A percentile compares a stretch with the other conserved stretches of the same genome.
Conservation (phyloP, 2,888 invertebrate genomes). For the Heliconius cydno region DNA sequence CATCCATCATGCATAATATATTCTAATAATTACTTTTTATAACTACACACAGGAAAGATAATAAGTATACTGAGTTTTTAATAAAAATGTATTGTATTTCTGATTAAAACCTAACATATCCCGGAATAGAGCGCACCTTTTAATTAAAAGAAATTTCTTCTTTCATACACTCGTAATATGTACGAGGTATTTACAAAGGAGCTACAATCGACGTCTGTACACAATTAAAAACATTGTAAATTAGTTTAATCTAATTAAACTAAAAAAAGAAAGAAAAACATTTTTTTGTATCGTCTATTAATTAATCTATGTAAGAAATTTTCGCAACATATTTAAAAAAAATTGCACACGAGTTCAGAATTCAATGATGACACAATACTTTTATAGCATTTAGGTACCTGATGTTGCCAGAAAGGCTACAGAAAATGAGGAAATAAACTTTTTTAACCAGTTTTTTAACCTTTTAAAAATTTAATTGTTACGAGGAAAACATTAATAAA, state of each 20-base stretch:
- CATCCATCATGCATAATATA: neutral
- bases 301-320: no score
- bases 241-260: neutral
- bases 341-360: no score
- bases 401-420: no score
- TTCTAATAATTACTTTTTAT: neutral
- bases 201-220: slow-evolving; percentile 9
- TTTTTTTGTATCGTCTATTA: no score
- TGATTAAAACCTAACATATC: slow-evolving; percentile 33
- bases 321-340: no score
- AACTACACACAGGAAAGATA: slow-evolving; percentile 14
- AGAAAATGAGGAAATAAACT: no score
- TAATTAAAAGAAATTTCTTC: slow-evolving; percentile 28
- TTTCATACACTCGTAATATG: slow-evolving; percentile 22
- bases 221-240: slow-evolving; percentile 3
- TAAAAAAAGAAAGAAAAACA: no score
- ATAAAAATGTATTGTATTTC: slow-evolving; percentile 27
- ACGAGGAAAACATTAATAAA: no score
- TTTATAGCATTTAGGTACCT: no score
- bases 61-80: slow-evolving; percentile 21
- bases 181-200: slow-evolving; percentile 16
- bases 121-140: slow-evolving; percentile 27
- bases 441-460: no score
- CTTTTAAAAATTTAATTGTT: no score
- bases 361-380: no score